These are phyloP conservation scores for Brevimyrus niger DNA, from an alignment of 2,113 vertebrate genomes.

Conservation along the genomic window DNA sequence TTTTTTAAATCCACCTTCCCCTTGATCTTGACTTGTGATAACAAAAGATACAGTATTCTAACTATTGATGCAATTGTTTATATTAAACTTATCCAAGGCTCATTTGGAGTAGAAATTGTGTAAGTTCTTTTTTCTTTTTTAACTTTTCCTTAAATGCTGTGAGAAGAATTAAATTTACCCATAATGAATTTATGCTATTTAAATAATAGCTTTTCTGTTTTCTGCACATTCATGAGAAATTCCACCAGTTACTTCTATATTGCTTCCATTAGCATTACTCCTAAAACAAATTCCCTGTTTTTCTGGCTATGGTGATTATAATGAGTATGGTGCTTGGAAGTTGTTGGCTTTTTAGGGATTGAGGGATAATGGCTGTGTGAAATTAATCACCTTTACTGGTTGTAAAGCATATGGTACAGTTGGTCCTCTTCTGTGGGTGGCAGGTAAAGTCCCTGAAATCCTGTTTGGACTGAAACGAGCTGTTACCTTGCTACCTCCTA, in stretches of 20 bases:
- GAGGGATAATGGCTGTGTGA: not conserved
- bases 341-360: not conserved
- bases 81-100: not conserved
- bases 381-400: not conserved
- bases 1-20: not conserved
- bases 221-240: not conserved
- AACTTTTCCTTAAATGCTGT: not conserved
- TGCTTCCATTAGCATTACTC: not conserved
- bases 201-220: not conserved
- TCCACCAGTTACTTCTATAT: not conserved
- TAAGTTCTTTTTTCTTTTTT: not conserved
- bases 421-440: not conserved
- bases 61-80: not conserved
- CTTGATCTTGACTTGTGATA: not conserved
- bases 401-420: not conserved
- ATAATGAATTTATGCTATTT: not conserved
- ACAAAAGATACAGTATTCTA: not conserved
- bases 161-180: not conserved
- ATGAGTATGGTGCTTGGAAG: not conserved
- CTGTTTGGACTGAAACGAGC: not conserved
- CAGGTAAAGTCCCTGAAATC: not conserved
- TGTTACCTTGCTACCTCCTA: not conserved
- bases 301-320: not conserved
- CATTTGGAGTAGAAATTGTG: not conserved
- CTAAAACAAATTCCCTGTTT: not conserved